Evolutionary conservation across 2,797 vertebrate genomes (phyloP), one percentile per base, ranked within the genome.

Genomic region (Alectoris magna): DNA sequence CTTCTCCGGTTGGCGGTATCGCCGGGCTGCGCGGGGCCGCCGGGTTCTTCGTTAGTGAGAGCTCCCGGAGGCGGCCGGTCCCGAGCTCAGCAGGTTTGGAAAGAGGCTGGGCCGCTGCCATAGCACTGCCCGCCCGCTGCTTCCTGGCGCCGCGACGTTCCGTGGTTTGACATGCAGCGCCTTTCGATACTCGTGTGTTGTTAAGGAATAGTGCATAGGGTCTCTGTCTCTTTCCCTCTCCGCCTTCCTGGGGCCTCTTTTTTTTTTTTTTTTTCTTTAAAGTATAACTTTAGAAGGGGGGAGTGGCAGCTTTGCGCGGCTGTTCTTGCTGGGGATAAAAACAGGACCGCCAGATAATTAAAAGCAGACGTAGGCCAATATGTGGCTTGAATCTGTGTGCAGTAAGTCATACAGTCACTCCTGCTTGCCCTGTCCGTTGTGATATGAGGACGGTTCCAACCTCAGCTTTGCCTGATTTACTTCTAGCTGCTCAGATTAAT

Each of bases 361-460:
- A 84, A 72, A 11, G 0, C 12, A 11, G 26, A 48, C 67, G 10
- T 22, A 3, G 1, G 11, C 7, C 12, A 38, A 27, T 81, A 27
- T 14, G 6, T 31, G 15, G 1, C 79, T 55, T 34, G 22, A 22
- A 26, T 59, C 17, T 38, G 41, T 36, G 41, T 11, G 18, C 27
- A 19, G 12, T 73, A 14, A 6, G 15, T 43, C 23, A 10, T n/a
- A 3, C 17, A 5, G 38, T 2, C 26, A 18, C 36, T 86, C 70
- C 27, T 17, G 23, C 4, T 77, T 2, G 3, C 23, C 2, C 0
- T 6, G 11, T 27, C 17, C 12, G 17, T 46, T 7, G 6, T 2
- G 27, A 43, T 24, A 4, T 0, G 4, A n/a, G 22, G 31, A 18
- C 24, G 14, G 6, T 26, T 59, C 48, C 11, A 12, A 5, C 41